A percentile compares a stretch with the other conserved stretches of the same genome.
These are phyloP conservation scores for Sebastes hubbsi DNA, from an alignment of 2,797 vertebrate species.

Conservation along the genomic window DNA sequence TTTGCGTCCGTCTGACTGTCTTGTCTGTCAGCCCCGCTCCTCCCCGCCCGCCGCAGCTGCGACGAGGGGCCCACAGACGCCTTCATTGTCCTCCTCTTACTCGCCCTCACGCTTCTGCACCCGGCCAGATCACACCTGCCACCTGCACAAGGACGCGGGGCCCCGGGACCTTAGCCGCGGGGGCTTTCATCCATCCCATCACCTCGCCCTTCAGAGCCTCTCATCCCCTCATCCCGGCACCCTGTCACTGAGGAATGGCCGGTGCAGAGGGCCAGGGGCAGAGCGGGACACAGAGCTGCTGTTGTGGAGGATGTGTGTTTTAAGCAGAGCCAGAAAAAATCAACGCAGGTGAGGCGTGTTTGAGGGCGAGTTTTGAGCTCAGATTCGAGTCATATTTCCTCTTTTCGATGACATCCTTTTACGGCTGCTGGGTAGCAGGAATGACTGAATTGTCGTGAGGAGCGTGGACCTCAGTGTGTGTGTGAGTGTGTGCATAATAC, in stretches of 20 bases:
- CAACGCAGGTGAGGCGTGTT: slow-evolving; percentile 51
- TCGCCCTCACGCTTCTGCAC: slow-evolving; percentile 72
- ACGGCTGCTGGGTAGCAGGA: slow-evolving; percentile 3
- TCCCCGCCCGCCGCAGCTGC: slow-evolving; percentile 81
- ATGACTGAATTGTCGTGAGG: slow-evolving; percentile 47
- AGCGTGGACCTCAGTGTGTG: slow-evolving; percentile 31
- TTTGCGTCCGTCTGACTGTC: slow-evolving; percentile 63
- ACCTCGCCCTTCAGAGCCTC: slow-evolving; percentile 48
- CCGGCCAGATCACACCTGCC: slow-evolving; percentile 83
- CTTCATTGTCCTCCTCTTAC: slow-evolving; percentile 78
- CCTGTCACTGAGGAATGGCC: slow-evolving; percentile 82
- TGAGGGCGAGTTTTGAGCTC: slow-evolving; percentile 29
- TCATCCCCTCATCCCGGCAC: slow-evolving; percentile 62
- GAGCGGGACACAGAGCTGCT: slow-evolving; percentile 57
- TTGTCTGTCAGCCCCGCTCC: slow-evolving; percentile 78
- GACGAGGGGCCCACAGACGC: slow-evolving; percentile 68
- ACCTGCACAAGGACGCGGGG: slow-evolving; percentile 75
- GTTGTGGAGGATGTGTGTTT: slow-evolving; percentile 66
- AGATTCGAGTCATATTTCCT: slow-evolving; percentile 59
- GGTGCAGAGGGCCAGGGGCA: slow-evolving; percentile 35
- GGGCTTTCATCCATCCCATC: slow-evolving; percentile 72
- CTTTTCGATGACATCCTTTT: slow-evolving; percentile 52
- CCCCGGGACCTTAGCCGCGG: slow-evolving; percentile 37
- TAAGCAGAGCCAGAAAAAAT: slow-evolving; percentile 64
- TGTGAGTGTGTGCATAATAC: slow-evolving; percentile 61